These are phyloP conservation scores for Antigone vipio DNA, from an alignment of 2,113 vertebrate species.

Conservation along the genomic window DNA sequence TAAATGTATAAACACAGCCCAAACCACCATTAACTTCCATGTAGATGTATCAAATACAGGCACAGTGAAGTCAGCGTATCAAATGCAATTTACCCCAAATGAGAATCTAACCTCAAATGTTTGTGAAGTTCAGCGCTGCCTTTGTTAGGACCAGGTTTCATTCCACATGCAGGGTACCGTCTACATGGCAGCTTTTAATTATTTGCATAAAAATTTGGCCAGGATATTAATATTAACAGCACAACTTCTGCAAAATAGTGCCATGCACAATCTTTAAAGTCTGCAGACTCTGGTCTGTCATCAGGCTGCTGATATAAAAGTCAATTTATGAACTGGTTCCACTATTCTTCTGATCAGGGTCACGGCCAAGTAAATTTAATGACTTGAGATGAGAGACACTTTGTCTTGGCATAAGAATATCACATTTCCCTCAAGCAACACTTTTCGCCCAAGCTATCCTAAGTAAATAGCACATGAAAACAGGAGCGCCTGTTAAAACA, in stretches of 20 bases:
- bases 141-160: not conserved
- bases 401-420: not conserved
- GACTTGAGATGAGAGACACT: not conserved
- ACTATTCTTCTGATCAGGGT: not conserved
- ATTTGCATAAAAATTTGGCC: not conserved
- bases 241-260: not conserved
- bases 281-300: not conserved
- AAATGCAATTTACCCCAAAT: not conserved
- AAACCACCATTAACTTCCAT: not conserved
- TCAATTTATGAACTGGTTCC: not conserved
- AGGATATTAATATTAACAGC: not conserved
- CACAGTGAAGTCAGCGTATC: not conserved
- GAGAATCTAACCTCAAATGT: not conserved
- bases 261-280: not conserved
- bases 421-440: not conserved
- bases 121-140: not conserved
- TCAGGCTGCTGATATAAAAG: not conserved
- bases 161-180: not conserved
- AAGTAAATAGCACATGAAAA: not conserved
- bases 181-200: not conserved
- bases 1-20: not conserved
- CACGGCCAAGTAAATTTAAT: not conserved
- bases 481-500: not conserved
- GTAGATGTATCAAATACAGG: not conserved
- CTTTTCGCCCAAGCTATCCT: not conserved